Evolutionary conservation across 2,797 vertebrate genomes (phyloP).

Genomic region (Schizopygopsis pylzovi): DNA sequence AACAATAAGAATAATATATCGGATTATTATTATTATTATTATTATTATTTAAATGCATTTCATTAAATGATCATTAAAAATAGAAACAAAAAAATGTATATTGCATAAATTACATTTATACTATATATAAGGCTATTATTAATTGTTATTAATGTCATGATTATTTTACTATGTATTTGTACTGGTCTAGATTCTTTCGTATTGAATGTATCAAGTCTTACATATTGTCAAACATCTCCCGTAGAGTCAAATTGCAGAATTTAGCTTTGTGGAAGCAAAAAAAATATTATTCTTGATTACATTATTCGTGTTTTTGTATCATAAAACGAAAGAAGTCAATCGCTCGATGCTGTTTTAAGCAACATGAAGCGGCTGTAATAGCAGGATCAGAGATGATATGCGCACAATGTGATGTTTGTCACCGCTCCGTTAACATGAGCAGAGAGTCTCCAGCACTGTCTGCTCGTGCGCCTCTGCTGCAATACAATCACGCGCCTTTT

Average conservation of each 20-base stretch:
- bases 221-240: not conserved
- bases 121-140: not conserved
- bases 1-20: constrained; percentile 31
- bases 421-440: constrained; percentile 41
- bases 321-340: not conserved
- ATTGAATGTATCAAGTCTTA: not conserved
- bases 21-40: constrained; percentile 64
- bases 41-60: constrained; percentile 9
- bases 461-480: constrained; percentile 20
- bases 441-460: constrained; percentile 41
- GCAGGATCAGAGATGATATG: constrained; percentile 19
- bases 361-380: constrained; percentile 3
- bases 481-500: not conserved
- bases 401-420: constrained; percentile 50
- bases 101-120: not conserved
- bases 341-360: not conserved
- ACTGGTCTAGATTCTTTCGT: not conserved
- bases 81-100: not conserved
- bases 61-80: not conserved
- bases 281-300: not conserved
- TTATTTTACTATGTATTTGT: not conserved
- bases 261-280: not conserved
- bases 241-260: not conserved
- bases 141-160: not conserved
- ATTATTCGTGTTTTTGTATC: not conserved